Evolutionary conservation across 2,797 vertebrate species (phyloP).

Genomic region (Diplodus puntazzo): DNA sequence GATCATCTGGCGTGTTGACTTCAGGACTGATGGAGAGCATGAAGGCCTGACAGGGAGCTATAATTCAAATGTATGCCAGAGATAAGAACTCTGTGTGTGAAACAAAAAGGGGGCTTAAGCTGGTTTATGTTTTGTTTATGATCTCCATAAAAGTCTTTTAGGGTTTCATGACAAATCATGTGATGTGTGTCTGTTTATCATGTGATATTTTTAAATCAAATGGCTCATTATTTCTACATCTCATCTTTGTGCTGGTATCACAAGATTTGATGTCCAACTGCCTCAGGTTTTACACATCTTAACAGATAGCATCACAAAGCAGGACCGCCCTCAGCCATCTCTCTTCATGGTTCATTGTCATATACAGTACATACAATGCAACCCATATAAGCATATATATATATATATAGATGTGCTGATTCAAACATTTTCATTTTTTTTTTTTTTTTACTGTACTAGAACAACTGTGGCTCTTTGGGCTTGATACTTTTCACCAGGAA

Average conservation of each 20-base stretch:
- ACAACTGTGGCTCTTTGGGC: not conserved
- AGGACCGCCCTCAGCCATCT: not conserved
- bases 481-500: not conserved
- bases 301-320: not conserved
- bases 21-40: conserved; percentile 30
- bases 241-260: not conserved
- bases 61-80: conserved; percentile 41
- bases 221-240: not conserved
- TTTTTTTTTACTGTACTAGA: too few relatives aligned
- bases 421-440: too few relatives aligned
- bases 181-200: conserved; percentile 22
- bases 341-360: not conserved
- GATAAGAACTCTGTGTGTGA: conserved; percentile 34
- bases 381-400: not conserved
- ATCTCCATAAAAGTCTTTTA: conserved; percentile 5
- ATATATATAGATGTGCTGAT: too few relatives aligned
- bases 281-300: conserved; percentile 20
- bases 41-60: conserved; percentile 31
- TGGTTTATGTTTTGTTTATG: not conserved
- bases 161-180: conserved; percentile 29
- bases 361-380: not conserved
- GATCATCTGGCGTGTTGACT: conserved; percentile 35
- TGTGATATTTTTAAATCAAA: not conserved
- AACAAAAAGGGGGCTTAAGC: not conserved
- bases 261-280: conserved; percentile 1